A percentile compares a stretch with the other conserved stretches of the same genome.
Conservation (phyloP, 2,113 vertebrate genomes). For the Gnathonemus echidnorhynchus region DNA sequence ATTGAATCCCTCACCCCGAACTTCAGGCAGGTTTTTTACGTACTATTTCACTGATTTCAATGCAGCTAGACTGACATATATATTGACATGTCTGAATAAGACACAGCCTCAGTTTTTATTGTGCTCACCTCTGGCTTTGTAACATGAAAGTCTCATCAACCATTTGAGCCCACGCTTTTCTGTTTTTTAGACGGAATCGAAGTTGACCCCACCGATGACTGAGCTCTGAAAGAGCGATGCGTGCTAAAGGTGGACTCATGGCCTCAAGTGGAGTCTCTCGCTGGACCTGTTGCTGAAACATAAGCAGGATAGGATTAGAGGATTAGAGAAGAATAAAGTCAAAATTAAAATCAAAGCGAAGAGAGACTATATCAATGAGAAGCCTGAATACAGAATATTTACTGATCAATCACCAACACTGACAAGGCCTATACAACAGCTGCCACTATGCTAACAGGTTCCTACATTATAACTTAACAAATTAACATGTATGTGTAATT, state of each 20-base stretch:
- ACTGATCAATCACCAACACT: neutral
- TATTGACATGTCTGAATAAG: neutral
- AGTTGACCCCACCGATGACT: constrained; percentile 65
- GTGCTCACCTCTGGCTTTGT: constrained; percentile 53
- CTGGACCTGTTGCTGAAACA: constrained; percentile 12
- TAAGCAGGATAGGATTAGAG: neutral
- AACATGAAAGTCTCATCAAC: constrained; percentile 62
- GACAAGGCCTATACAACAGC: neutral
- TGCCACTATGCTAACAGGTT: neutral
- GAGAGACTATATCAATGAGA: neutral
- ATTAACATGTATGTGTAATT: neutral
- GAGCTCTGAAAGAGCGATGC: constrained; percentile 57
- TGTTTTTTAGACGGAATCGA: constrained; percentile 61
- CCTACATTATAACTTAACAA: neutral
- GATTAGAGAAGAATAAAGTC: neutral
- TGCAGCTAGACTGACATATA: neutral
- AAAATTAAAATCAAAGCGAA: neutral
- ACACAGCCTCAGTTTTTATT: neutral
- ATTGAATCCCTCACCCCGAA: neutral
- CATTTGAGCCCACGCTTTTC: constrained; percentile 67
- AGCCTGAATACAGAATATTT: neutral
- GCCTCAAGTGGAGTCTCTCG: constrained; percentile 17
- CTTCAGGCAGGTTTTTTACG: neutral
- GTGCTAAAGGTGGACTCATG: constrained; percentile 57
- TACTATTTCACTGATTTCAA: neutral